These are phyloP conservation scores for Drosophila picticornis DNA, from an alignment of 2,888 invertebrate genomes.

Conservation along the genomic window DNA sequence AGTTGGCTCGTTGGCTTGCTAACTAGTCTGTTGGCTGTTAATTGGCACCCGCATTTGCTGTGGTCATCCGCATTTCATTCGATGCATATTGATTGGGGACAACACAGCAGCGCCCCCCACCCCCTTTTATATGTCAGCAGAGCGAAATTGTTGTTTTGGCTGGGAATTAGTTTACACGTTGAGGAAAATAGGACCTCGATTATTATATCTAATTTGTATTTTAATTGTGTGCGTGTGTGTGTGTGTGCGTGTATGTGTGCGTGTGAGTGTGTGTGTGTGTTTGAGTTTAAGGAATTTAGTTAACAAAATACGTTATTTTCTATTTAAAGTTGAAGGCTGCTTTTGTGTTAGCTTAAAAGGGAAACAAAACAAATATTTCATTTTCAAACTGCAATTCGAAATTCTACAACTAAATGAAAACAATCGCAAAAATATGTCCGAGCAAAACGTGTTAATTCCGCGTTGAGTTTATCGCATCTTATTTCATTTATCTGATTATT, in stretches of 20 bases:
- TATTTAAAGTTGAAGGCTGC: not conserved
- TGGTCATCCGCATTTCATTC: not conserved
- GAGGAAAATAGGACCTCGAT: not conserved
- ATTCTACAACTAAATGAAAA: not conserved
- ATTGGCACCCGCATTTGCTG: conserved; percentile 1
- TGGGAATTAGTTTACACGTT: not conserved
- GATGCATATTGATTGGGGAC: conserved; percentile 2
- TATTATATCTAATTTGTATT: not conserved
- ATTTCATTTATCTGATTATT: not conserved
- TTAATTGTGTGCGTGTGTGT: not conserved
- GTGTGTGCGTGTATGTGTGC: not conserved
- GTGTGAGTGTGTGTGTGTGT: not conserved
- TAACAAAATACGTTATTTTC: not conserved
- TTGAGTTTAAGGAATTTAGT: no score
- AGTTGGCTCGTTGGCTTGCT: not conserved
- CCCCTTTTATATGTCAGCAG: not conserved
- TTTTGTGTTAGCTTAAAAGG: not conserved
- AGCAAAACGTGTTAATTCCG: not conserved
- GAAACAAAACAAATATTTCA: not conserved
- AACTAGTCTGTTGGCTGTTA: not conserved
- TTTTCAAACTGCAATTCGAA: not conserved
- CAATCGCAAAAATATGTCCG: not conserved
- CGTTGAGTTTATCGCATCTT: not conserved
- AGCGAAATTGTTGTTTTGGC: not conserved
- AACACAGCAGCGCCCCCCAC: not conserved